A percentile compares a stretch with the other conserved stretches of the same genome.
Evolutionary conservation across 2,888 invertebrate genomes (phyloP).

Genomic region (Conus canariensis): DNA sequence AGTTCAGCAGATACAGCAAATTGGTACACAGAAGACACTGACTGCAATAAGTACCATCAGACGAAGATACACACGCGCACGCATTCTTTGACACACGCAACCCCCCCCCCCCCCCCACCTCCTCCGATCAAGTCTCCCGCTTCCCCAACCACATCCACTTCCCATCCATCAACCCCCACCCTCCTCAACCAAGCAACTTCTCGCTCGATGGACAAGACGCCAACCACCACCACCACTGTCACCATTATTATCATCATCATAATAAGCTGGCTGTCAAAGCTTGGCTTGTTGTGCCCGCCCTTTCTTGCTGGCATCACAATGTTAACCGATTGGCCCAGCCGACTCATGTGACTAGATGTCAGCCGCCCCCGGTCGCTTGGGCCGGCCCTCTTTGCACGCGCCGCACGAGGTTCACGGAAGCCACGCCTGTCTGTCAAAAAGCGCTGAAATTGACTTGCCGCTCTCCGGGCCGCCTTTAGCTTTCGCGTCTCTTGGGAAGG

Average conservation of each 20-base stretch:
- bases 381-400: constrained; percentile 10
- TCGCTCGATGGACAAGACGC: background rate
- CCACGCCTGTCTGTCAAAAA: constrained; percentile 18
- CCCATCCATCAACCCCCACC: too few species aligned
- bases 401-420: background rate
- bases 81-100: too few species aligned
- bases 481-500: too few species aligned
- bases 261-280: background rate
- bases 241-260: background rate
- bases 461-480: background rate
- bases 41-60: too few species aligned
- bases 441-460: constrained; percentile 1
- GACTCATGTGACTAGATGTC: background rate
- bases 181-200: too few species aligned
- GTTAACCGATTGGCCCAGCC: background rate
- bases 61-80: too few species aligned
- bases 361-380: background rate
- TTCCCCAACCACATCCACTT: too few species aligned
- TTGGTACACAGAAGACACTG: too few species aligned
- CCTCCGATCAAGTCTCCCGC: too few species aligned
- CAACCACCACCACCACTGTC: too few species aligned
- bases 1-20: too few species aligned
- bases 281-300: background rate
- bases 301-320: background rate
- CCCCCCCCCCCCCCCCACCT: too few species aligned